Conservation (phyloP, 2,888 invertebrate species). For the Lysandra coridon region DNA sequence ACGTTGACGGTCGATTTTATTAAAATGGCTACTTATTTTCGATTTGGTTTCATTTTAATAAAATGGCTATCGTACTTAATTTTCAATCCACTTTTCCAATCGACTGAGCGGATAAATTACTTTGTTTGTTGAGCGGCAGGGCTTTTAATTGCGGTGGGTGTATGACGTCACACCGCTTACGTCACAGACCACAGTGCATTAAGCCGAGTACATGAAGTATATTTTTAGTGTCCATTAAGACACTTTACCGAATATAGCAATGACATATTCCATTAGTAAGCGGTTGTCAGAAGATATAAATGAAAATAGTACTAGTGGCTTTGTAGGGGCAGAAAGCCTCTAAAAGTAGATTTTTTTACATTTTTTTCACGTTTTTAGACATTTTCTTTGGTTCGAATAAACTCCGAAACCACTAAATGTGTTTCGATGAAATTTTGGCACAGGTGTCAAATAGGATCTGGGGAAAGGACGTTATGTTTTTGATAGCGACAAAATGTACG, state of each 20-base stretch:
- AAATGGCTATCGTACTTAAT: background rate
- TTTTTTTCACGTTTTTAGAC: too few species aligned
- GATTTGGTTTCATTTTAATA: background rate
- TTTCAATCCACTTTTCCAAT: background rate
- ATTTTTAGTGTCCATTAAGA: constrained; percentile 6
- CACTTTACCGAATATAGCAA: constrained; percentile 9
- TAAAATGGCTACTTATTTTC: too few species aligned
- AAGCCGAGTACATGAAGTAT: background rate
- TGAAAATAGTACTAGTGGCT: background rate
- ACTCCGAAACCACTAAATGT: background rate
- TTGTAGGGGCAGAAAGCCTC: background rate
- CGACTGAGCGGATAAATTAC: background rate
- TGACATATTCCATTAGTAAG: background rate
- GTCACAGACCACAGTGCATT: constrained; percentile 40
- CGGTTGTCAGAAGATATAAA: background rate
- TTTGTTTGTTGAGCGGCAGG: background rate
- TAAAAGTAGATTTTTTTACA: background rate
- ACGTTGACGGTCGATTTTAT: too few species aligned
- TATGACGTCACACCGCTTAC: constrained; percentile 43
- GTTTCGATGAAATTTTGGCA: background rate
- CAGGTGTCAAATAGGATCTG: too few species aligned
- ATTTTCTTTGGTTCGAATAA: background rate
- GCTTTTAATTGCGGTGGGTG: constrained; percentile 22
- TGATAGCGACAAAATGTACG: too few species aligned
- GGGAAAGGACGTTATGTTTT: too few species aligned